Evolutionary conservation across 2,797 vertebrate species (phyloP), one percentile per base, ranked within the genome.

Genomic region (Fistularia tabacaria): DNA sequence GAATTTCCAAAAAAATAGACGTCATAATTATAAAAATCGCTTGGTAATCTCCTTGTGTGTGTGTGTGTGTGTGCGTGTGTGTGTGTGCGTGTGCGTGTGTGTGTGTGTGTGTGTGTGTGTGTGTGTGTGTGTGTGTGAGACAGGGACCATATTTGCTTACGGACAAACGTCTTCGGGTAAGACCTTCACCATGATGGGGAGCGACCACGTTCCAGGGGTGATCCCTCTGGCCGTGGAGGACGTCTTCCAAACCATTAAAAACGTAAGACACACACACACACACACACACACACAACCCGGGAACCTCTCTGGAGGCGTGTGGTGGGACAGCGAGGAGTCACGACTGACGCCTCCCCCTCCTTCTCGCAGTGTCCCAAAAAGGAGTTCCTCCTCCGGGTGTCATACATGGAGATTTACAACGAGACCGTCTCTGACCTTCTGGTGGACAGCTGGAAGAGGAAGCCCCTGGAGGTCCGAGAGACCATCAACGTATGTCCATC

Each of bases 341-440:
- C 9, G 10, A 14, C 1, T 15, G 1, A 9, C 7, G 0, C 7
- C 58, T 66, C 8, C 56, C 1, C 60, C 74, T 68, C 67, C 6
- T 6, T 25, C 14, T 14, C 25, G 7, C 52, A 99, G 96, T 92
- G 84, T 88, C 93, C 94, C 6, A 91, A 93, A 8, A 95, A 96
- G 64, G 95, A 99, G 79, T 99, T 98, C 74, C 92, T 99, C 11
- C 84, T 99, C 39, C 85, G 97, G 1, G 94, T 98, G 51, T 99
- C 96, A 7, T 99, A 99, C 63, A 95, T 99, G 95, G 97, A 99
- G 69, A 99, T 99, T 79, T 98, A 99, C 80, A 99, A 99, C 10
- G 97, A 99, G 76, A 97, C 93, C 0, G 93, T 99, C 46, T 94
- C 92, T 0, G 97, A 99, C 66, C 83, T 99, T 64, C 92, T 99